phyloP scores from a whole-genome alignment of 2,797 vertebrate species.

The Malacoctenus gilli region DNA sequence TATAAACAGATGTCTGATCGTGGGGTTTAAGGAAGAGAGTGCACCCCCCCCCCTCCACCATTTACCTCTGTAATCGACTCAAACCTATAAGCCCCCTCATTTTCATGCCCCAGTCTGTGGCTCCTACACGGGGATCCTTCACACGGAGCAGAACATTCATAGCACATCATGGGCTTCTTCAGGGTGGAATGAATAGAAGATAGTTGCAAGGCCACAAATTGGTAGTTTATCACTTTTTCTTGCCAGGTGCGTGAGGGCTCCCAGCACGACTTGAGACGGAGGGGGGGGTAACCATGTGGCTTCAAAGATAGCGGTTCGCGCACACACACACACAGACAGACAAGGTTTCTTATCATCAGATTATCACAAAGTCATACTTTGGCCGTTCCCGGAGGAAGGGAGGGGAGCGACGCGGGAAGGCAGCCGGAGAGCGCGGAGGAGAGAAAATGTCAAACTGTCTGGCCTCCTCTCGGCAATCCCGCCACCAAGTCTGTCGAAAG shows the following conservation, averaged over 20 bases:
- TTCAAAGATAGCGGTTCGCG: slow-evolving; percentile 56
- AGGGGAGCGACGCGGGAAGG: slow-evolving; percentile 32
- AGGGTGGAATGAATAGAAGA: not conserved
- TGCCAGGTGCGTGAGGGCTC: slow-evolving; percentile 4
- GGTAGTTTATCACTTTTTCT: slow-evolving; percentile 24
- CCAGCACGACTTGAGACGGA: slow-evolving; percentile 27
- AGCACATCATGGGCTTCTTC: not conserved
- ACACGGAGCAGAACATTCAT: not conserved
- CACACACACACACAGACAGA: slow-evolving; percentile 27
- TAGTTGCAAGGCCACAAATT: slow-evolving; percentile 7
- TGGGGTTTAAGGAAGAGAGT: too few species aligned
- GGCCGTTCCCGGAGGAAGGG: slow-evolving; percentile 30
- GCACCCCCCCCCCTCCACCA: too few species aligned
- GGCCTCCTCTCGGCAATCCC: slow-evolving; percentile 66
- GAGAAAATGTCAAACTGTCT: slow-evolving; percentile 72
- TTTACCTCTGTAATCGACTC: not conserved
- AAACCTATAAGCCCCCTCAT: not conserved
- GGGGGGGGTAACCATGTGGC: slow-evolving; percentile 26
- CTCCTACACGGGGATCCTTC: not conserved
- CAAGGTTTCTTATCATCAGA: slow-evolving; percentile 55
- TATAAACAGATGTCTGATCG: too few species aligned
- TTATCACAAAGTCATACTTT: slow-evolving; percentile 59
- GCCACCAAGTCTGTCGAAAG: slow-evolving; percentile 60
- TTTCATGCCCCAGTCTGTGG: not conserved
- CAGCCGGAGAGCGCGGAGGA: slow-evolving; percentile 8